Conservation (phyloP, 2,113 vertebrate species). For the Larimichthys crocea region DNA sequence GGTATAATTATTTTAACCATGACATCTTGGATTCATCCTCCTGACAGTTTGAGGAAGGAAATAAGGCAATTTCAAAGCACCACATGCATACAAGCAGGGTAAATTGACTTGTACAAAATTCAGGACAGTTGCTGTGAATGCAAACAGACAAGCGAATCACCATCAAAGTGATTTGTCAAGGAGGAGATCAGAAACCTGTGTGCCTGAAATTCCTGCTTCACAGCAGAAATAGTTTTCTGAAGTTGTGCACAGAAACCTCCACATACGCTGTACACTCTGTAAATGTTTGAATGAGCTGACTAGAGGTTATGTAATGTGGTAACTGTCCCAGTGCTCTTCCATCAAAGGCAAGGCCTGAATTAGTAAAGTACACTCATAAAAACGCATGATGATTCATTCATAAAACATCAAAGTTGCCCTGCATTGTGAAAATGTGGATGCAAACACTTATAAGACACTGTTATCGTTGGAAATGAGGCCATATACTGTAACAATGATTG, state of each 20-base stretch:
- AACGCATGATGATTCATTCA: constrained; percentile 48
- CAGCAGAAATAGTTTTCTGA: constrained; percentile 39
- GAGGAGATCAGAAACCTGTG: constrained; percentile 41
- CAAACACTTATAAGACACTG: constrained; percentile 13
- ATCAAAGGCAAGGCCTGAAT: constrained; percentile 60
- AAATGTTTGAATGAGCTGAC: constrained; percentile 38
- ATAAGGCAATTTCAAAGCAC: constrained; percentile 53
- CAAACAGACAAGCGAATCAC: constrained; percentile 69
- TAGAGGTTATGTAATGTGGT: constrained; percentile 35
- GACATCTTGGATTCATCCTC: constrained; percentile 41
- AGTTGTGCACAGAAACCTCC: constrained; percentile 24
- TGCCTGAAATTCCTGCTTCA: constrained; percentile 47
- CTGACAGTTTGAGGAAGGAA: constrained; percentile 55
- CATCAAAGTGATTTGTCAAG: constrained; percentile 73
- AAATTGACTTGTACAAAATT: constrained; percentile 62
- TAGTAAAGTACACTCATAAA: constrained; percentile 37
- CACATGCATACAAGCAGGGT: constrained; percentile 23
- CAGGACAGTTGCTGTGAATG: constrained; percentile 58
- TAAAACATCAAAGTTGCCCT: constrained; percentile 57
- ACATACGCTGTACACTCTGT: constrained; percentile 1
- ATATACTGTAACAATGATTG: not conserved
- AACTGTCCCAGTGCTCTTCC: constrained; percentile 45
- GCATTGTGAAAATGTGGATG: constrained; percentile 32
- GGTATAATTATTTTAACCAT: constrained; percentile 71
- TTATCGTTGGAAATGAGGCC: constrained; percentile 26